phyloP scores from a whole-genome alignment of 2,888 invertebrate species.

The Panopea generosa region DNA sequence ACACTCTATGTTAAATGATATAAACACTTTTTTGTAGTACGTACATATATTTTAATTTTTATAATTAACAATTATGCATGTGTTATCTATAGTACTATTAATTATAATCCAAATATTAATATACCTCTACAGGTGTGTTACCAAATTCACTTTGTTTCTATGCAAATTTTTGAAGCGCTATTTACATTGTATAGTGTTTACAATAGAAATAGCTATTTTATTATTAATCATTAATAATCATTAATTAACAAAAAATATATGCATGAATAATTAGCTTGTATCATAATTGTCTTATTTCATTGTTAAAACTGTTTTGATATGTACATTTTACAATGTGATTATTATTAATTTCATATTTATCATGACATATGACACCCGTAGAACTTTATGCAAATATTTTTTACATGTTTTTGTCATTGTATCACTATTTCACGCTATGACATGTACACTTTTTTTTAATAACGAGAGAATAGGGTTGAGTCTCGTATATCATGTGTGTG shows the following conservation, averaged over 20 bases:
- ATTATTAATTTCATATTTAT: background rate
- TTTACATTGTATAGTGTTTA: slow-evolving; percentile 32
- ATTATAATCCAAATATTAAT: background rate
- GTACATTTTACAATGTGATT: background rate
- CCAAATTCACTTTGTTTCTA: slow-evolving; percentile 61
- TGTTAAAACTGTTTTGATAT: background rate
- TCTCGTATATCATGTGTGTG: too few species aligned
- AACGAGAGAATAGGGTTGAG: too few species aligned
- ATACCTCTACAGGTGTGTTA: slow-evolving; percentile 32
- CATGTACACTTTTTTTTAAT: too few species aligned
- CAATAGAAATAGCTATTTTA: slow-evolving; percentile 25
- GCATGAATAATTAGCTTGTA: background rate
- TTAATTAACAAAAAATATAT: background rate
- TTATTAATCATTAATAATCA: slow-evolving; percentile 16
- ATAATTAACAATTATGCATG: background rate
- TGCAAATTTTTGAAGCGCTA: slow-evolving; percentile 55
- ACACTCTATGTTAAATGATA: too few species aligned
- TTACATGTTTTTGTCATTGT: too few species aligned
- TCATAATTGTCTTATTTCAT: background rate
- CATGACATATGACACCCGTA: background rate
- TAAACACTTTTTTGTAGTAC: too few species aligned
- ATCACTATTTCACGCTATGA: too few species aligned
- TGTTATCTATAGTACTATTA: background rate
- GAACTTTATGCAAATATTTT: too few species aligned
- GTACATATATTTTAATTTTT: background rate